Evolutionary conservation across 2,888 invertebrate species (phyloP), one percentile per base, ranked within the genome.

Genomic region (Rhagonycha fulva): DNA sequence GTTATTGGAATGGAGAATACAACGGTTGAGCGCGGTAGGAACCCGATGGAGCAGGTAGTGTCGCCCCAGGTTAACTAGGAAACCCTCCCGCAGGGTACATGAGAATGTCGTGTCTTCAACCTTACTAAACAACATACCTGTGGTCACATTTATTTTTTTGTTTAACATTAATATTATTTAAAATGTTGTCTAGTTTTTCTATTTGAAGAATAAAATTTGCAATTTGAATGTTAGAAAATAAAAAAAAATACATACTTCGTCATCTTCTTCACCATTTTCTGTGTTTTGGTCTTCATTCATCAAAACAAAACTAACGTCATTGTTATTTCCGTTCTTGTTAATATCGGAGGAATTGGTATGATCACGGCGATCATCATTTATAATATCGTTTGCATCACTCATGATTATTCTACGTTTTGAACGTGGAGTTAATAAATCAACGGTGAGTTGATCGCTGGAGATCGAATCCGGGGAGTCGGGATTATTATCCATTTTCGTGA

Each of bases 241-340:
- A 19, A 69, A 66, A 74, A 62, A 70, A 30, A 80, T 82, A 84
- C 87, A 81, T 85, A 87, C 88, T 80, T 84, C 84, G 61, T 87
- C 87, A 26, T 87, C 86, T 30, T 87, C 87, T 30, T 84, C 84
- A 68, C 84, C 84, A 67, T 86, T 85, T 76, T 86, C 84, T 66
- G 80, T 82, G 70, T 82, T 82, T 28, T 80, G 82, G 4, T 87
- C 87, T 19, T 87, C 87, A 66, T 88, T 88, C 85, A 89, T 88
- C 76, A 89, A 84, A 67, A 89, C 88, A 81, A 89, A 89, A 11
- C 86, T 85, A n/a, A 89, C 89, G 80, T 89, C 89, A 80, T 88
- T 87, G 81, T 86, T 88, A 83, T 86, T 88, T 72, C 77, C 83
- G 72, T 84, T 85, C 75, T 86, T 86, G 75, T 81, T 84, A 23